Evolutionary conservation across 2,797 vertebrate genomes (phyloP).

Genomic region (Typhlichthys eigenmanni): DNA sequence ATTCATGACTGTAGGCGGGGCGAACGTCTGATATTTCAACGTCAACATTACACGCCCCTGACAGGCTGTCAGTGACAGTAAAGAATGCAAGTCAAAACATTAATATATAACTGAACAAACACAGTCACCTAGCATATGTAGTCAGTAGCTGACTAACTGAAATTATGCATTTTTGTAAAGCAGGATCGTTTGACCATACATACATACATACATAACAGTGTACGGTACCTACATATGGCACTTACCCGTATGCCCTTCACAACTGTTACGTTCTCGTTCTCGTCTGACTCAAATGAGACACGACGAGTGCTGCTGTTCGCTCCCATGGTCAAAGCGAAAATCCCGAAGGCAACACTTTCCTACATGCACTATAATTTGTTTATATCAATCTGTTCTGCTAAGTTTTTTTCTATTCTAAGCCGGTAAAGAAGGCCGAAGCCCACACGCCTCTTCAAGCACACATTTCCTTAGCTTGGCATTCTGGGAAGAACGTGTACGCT

Average conservation of each 20-base stretch:
- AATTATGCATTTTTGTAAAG: no score
- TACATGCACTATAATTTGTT: constrained; percentile 19
- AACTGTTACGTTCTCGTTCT: constrained; percentile 92
- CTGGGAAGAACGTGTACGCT: constrained; percentile 19
- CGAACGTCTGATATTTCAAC: constrained; percentile 18
- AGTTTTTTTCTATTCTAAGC: not conserved
- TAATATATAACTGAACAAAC: no score
- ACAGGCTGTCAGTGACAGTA: no score
- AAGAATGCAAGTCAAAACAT: no score
- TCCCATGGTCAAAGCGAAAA: constrained; percentile 81
- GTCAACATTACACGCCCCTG: constrained; percentile 21
- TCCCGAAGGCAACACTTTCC: constrained; percentile 17
- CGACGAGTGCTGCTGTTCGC: constrained; percentile 85
- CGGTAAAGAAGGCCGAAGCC: constrained; percentile 16
- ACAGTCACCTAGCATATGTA: no score
- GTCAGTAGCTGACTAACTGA: no score
- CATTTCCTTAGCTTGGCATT: constrained; percentile 63
- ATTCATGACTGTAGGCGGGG: not conserved
- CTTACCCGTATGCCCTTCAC: constrained; percentile 99
- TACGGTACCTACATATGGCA: constrained; percentile 25
- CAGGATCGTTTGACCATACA: not conserved
- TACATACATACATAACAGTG: not conserved
- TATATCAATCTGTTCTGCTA: constrained; percentile 10
- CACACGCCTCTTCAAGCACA: constrained; percentile 13
- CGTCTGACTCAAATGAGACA: constrained; percentile 93